Evolutionary conservation across 2,113 vertebrate species (phyloP), one percentile per base, ranked within the genome.

Genomic region (Pionites leucogaster): DNA sequence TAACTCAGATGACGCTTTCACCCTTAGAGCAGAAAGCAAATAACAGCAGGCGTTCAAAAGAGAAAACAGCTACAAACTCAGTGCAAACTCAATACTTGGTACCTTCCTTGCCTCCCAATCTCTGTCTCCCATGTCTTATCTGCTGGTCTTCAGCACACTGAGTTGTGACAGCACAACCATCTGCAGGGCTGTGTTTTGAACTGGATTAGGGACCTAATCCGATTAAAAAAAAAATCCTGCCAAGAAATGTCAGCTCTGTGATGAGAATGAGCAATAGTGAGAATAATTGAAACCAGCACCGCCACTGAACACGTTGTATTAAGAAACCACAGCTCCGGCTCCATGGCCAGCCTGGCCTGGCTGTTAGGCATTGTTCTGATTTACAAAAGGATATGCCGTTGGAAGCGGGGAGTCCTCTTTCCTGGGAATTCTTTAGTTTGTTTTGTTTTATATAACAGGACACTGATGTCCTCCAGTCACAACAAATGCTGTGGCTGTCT

Each of bases 221-320:
- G 1, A 83, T 88, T 91, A 16, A 46, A n/a, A 62, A 76, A 64
- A 64, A 85, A 79, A n/a, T 86, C 47, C 44, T 92, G 33, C 57
- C 69, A 87, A 92, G 47, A 92, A 93, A 82, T 79, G 57, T 75
- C 65, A 79, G 42, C 60, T 93, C 52, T 79, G 57, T 82, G 77
- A 92, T 76, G 63, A 67, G 82, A 95, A 85, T 3, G 3, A 71
- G 53, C 0, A 3, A 69, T 52, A 78, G 86, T 76, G 81, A 95
- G 65, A 82, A 63, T 46, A 90, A 91, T 52, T 84, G 77, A 91
- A 95, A 92, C 68, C 57, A 95, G 35, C 89, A 52, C 28, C 82
- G 17, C 39, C 65, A 72, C 81, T 82, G 77, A 94, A 39, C 35
- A 47, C 0, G 0, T 28, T 72, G 52, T 2, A 0, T 69, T 79